Evolutionary conservation across 2,888 invertebrate genomes (phyloP).

Genomic region (Nipponacmea schrenckii): DNA sequence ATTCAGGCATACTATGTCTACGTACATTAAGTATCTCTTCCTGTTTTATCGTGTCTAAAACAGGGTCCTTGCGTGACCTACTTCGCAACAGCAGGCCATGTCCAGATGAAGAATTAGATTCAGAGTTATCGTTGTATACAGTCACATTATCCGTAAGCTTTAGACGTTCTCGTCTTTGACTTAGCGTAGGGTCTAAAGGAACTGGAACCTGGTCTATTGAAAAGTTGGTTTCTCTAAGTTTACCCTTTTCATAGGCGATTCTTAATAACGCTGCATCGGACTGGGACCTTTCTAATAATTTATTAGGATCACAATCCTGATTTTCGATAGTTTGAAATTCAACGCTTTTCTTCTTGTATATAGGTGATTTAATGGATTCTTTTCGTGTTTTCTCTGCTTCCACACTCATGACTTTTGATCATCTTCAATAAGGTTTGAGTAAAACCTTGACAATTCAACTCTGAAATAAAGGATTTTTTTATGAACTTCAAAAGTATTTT

Average conservation of each 20-base stretch:
- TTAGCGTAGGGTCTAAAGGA: conserved; percentile 10
- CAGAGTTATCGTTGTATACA: conserved; percentile 66
- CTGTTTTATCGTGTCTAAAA: conserved; percentile 9
- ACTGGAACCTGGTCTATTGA: neutral
- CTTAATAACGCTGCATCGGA: conserved; percentile 54
- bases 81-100: conserved; percentile 9
- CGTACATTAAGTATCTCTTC: neutral
- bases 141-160: conserved; percentile 63
- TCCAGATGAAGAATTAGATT: conserved; percentile 37
- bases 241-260: conserved; percentile 11
- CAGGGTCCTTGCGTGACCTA: conserved; percentile 12
- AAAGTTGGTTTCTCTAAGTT: neutral
- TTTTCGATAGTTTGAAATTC: too few relatives aligned
- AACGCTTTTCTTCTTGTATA: too few relatives aligned
- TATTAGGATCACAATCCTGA: conserved; percentile 38
- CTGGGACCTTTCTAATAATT: conserved; percentile 62
- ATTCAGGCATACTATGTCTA: conserved; percentile 2
- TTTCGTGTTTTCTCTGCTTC: too few relatives aligned
- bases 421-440: too few relatives aligned
- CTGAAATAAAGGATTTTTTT: too few relatives aligned
- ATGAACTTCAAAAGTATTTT: too few relatives aligned
- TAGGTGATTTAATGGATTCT: too few relatives aligned
- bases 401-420: too few relatives aligned
- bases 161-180: conserved; percentile 21
- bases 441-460: too few relatives aligned